Evolutionary conservation across 2,888 invertebrate genomes (phyloP).

Genomic region (Aquatica leii): DNA sequence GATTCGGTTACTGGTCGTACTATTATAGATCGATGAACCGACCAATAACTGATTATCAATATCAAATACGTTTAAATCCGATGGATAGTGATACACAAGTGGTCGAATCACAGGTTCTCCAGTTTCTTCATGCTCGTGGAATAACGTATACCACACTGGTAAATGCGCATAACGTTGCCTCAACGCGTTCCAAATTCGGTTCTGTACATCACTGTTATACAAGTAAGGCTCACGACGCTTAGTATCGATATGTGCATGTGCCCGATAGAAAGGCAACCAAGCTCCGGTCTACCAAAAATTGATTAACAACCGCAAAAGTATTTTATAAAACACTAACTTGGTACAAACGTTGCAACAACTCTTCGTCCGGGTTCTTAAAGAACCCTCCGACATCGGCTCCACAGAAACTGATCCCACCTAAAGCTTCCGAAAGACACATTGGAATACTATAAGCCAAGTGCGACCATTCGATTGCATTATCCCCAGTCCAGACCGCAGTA

Average conservation of each 20-base stretch:
- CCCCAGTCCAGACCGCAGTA: slow-evolving; percentile 97
- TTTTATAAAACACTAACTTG: too few species aligned
- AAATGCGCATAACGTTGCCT: slow-evolving; percentile 86
- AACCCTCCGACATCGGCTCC: slow-evolving; percentile 99
- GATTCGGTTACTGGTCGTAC: slow-evolving; percentile 85
- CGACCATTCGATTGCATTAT: slow-evolving; percentile 94
- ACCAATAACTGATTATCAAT: slow-evolving; percentile 86
- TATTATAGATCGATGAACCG: slow-evolving; percentile 81
- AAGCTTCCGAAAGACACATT: slow-evolving; percentile 90
- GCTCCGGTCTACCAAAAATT: too few species aligned
- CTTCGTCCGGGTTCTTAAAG: slow-evolving; percentile 93
- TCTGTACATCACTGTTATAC: slow-evolving; percentile 75
- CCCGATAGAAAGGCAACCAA: slow-evolving; percentile 94
- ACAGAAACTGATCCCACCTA: slow-evolving; percentile 89
- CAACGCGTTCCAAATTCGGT: slow-evolving; percentile 76
- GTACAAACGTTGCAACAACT: slow-evolving; percentile 94
- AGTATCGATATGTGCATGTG: slow-evolving; percentile 97
- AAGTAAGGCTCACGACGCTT: slow-evolving; percentile 97
- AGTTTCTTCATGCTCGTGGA: slow-evolving; percentile 85
- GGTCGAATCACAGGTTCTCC: slow-evolving; percentile 93
- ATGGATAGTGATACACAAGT: slow-evolving; percentile 88
- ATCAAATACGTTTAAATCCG: slow-evolving; percentile 78
- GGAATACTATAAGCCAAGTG: slow-evolving; percentile 88
- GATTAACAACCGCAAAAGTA: too few species aligned
- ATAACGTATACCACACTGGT: slow-evolving; percentile 91